A percentile compares a stretch with the other conserved stretches of the same genome.
Conservation (phyloP, 2,113 vertebrate species). For the Salvator merianae region DNA sequence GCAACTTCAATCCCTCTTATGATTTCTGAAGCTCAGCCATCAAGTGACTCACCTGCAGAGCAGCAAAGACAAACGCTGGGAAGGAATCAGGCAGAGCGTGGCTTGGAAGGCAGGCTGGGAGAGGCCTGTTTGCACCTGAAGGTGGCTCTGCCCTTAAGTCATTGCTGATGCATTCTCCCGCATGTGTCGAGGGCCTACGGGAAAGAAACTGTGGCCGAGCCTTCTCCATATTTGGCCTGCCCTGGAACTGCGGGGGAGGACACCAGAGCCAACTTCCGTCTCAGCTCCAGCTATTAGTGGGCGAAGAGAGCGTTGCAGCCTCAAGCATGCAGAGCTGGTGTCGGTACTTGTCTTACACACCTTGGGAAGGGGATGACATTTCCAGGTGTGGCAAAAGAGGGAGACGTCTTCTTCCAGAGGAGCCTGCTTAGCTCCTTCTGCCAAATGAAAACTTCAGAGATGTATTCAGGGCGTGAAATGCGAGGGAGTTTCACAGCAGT, state of each 20-base stretch:
- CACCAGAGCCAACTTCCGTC: not conserved
- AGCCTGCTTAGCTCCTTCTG: not conserved
- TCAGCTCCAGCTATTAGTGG: not conserved
- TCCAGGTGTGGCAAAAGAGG: not conserved
- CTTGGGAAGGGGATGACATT: not conserved
- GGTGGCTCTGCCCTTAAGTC: not conserved
- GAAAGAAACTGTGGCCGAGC: not conserved
- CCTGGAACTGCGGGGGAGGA: not conserved
- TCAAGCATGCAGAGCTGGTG: not conserved
- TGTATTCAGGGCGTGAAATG: not conserved
- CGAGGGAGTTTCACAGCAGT: too few species aligned
- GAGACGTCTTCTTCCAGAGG: not conserved
- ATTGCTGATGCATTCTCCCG: not conserved
- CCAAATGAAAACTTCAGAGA: not conserved
- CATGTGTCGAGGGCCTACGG: not conserved
- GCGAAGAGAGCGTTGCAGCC: not conserved
- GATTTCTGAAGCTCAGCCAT: not conserved
- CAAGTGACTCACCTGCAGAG: not conserved
- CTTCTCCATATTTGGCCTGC: not conserved
- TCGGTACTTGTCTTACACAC: not conserved
- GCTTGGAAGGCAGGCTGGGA: not conserved
- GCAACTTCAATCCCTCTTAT: not conserved
- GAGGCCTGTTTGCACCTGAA: not conserved
- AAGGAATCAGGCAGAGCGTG: not conserved
- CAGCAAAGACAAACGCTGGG: not conserved